These are phyloP conservation scores for Omphaloscelis lunosa DNA, from an alignment of 2,888 invertebrate genomes.

Conservation along the genomic window DNA sequence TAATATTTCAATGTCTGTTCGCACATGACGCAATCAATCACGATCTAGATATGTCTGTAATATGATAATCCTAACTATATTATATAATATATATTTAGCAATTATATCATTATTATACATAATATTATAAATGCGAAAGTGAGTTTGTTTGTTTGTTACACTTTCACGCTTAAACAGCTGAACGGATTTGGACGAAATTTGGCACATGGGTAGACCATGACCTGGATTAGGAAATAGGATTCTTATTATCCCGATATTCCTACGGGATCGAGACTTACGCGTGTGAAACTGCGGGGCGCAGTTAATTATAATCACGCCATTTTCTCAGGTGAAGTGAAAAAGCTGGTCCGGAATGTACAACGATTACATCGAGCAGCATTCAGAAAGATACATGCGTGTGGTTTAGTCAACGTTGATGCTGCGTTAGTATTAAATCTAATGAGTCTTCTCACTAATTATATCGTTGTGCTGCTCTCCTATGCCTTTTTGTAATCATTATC, in stretches of 20 bases:
- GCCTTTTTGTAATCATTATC: too few relatives aligned
- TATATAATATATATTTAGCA: too few relatives aligned
- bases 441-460: slow-evolving; percentile 16
- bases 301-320: neutral
- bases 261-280: too few relatives aligned
- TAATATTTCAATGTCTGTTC: neutral
- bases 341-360: slow-evolving; percentile 13
- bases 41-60: neutral
- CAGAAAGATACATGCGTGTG: slow-evolving; percentile 12
- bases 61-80: neutral
- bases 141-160: too few relatives aligned
- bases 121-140: too few relatives aligned
- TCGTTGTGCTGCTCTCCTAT: slow-evolving; percentile 9
- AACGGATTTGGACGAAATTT: too few relatives aligned
- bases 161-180: too few relatives aligned
- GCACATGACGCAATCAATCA: neutral
- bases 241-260: too few relatives aligned
- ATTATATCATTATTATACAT: too few relatives aligned
- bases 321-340: slow-evolving; percentile 3
- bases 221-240: too few relatives aligned
- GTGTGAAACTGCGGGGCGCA: too few relatives aligned
- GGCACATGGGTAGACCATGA: too few relatives aligned
- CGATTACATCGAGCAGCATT: slow-evolving; percentile 23
- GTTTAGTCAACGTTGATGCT: slow-evolving; percentile 16
- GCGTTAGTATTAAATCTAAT: neutral